Base-by-base conservation (phyloP, 1,140 invertebrate genomes). In the Drosophila seguyi region DNA sequence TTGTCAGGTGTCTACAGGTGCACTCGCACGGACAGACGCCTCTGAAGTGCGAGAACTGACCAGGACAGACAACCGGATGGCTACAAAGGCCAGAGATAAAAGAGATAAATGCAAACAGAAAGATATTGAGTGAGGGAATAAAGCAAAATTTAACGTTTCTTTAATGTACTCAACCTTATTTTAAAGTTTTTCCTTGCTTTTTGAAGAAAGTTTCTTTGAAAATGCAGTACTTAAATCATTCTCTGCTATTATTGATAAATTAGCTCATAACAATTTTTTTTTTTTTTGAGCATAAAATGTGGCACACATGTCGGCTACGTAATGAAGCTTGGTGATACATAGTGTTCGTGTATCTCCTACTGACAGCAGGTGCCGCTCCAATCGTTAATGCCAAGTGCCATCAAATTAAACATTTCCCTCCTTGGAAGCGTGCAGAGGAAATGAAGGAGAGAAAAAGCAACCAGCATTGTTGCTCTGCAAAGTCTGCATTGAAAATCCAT, bases 311-410 rank as follows among this genome's bases (percentile, higher is more conserved):
- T 41, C 61, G 66, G 47, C 50, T 50, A 50, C 58, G 22, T 68
- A 68, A 68, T 52, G 36, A 27, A 36, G 27, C 41, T 29, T n/a
- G 39, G 11, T 18, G 20, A 8, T 4, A 27, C 8, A n/a, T 3
- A 11, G 39, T 27, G 45, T 41, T 27, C 31, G 39, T 65, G 58
- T 62, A 50, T 56, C 50, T 39, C 34, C 59, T 31, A 45, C 27
- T 31, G 31, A 36, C 59, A 61, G 62, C 81, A 84, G 81, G 62
- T 85, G 75, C 68, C 75, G 57, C 27, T 73, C 36, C 68, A 59
- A 86, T 87, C 82, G 83, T 73, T 79, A 87, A 79, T 67, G 82
- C 71, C 75, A 81, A 63, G 53, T 67, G 78, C 52, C 68, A 86
- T 87, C 59, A 83, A 79, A 75, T 80, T 78, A 78, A 84, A 80